Evolutionary conservation across 2,113 vertebrate genomes (phyloP), one percentile per base, ranked within the genome.

Genomic region (Mormyrus iriodes): DNA sequence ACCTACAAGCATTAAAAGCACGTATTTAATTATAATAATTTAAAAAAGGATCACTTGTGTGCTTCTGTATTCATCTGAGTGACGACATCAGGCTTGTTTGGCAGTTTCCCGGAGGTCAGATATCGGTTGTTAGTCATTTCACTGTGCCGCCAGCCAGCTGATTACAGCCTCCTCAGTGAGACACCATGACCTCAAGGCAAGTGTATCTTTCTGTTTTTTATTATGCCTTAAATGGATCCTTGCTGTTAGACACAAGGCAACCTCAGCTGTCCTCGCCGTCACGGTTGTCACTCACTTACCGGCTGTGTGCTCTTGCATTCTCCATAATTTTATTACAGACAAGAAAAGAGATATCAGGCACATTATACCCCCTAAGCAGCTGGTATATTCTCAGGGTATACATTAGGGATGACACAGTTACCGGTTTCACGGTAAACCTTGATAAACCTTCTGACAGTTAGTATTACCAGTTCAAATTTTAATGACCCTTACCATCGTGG

Each of bases 91-190:
- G 12, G 73, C 73, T 79, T 42, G 73, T 79, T 79, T 79, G 13
- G 35, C 73, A 42, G 73, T 79, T 35, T 79, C 73, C 35, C 31
- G 31, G 73, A 35, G 73, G 73, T 79, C 73, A 79, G 73, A 79
- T 79, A 79, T 79, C 73, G 31, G 73, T 39, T 79, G 73, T 79
- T 79, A 79, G 73, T 79, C 73, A 79, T 79, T 79, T 79, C 35
- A 4, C 73, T 79, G 35, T 79, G 73, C 73, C 73, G 73, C 73
- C 35, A 79, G 73, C 31, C 35, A 42, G 35, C 73, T 79, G 73
- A 79, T 79, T 79, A 79, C 39, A 79, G 73, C 73, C 73, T 79
- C 35, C 73, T 79, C 35, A 17, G 13, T 79, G 73, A 79, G 73
- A 79, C 73, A 79, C 35, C 35, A 35, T 79, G 35, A 79, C 73